Evolutionary conservation across 2,797 vertebrate genomes (phyloP).

Genomic region (Hypotaenidia philippensis): DNA sequence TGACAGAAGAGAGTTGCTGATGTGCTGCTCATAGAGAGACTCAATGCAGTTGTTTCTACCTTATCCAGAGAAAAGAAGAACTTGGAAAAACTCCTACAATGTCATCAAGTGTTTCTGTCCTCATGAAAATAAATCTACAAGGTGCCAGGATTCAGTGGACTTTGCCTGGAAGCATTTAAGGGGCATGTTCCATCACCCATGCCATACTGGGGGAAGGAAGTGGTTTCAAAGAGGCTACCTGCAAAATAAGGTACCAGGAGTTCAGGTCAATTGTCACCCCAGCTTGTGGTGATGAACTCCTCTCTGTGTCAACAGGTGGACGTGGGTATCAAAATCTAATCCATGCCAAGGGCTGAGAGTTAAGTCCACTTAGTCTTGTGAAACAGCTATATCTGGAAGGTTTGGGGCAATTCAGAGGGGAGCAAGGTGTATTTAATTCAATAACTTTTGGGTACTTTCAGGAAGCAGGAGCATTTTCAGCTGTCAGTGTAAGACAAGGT

Average conservation of each 20-base stretch:
- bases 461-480: background rate
- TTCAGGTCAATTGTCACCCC: background rate
- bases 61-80: background rate
- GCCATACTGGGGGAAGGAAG: background rate
- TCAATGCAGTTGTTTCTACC: background rate
- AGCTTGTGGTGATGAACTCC: background rate
- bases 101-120: background rate
- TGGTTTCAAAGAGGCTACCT: background rate
- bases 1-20: background rate
- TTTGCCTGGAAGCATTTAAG: background rate
- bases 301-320: background rate
- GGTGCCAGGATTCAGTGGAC: background rate
- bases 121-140: background rate
- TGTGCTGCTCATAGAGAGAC: background rate
- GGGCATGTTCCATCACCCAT: background rate
- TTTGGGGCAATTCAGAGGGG: background rate
- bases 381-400: background rate
- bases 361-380: background rate
- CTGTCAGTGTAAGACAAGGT: background rate
- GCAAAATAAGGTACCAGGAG: background rate
- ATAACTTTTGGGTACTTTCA: background rate
- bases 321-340: rapidly evolving
- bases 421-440: background rate
- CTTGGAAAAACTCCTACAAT: background rate
- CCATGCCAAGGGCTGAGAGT: background rate